A percentile compares a stretch with the other conserved stretches of the same genome.
Conservation (phyloP, 1,140 invertebrate species). For the Bilobella aurantiaca region DNA sequence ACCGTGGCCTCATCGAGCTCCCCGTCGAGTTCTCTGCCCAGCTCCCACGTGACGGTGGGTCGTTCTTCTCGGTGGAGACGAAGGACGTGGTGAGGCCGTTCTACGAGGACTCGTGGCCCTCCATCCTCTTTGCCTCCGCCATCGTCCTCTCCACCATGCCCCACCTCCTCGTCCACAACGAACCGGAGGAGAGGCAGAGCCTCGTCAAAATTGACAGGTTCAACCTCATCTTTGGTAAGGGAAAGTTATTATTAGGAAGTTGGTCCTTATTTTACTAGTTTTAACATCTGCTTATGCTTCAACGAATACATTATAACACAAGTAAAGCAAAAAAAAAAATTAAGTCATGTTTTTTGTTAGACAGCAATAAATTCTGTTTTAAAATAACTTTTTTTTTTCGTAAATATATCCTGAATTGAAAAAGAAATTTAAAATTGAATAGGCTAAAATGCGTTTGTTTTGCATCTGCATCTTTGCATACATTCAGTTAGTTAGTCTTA, state of each 20-base stretch:
- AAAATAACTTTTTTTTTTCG: too few species aligned
- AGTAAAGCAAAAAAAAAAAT: conserved; percentile 4
- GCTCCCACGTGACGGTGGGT: conserved; percentile 85
- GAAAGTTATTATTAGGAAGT: too few species aligned
- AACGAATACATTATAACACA: too few species aligned
- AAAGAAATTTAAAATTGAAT: too few species aligned
- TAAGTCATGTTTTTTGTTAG: too few species aligned
- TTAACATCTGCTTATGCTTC: too few species aligned
- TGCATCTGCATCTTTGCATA: neutral
- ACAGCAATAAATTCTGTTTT: too few species aligned
- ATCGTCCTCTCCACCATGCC: conserved; percentile 66
- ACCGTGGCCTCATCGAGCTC: conserved; percentile 86
- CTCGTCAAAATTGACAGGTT: conserved; percentile 55
- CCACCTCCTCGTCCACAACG: conserved; percentile 20
- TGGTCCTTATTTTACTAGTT: too few species aligned
- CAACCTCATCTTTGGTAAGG: conserved; percentile 82
- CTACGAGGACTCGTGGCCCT: conserved; percentile 86
- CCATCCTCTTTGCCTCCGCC: conserved; percentile 83
- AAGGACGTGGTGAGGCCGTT: conserved; percentile 77
- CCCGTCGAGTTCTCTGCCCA: conserved; percentile 89
- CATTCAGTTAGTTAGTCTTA: neutral
- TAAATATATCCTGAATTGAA: too few species aligned
- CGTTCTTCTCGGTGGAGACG: conserved; percentile 93
- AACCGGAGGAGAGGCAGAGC: conserved; percentile 29
- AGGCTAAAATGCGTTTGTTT: too few species aligned